These are phyloP conservation scores for Lophochroa leadbeateri DNA, from an alignment of 2,113 vertebrate species.

Conservation along the genomic window DNA sequence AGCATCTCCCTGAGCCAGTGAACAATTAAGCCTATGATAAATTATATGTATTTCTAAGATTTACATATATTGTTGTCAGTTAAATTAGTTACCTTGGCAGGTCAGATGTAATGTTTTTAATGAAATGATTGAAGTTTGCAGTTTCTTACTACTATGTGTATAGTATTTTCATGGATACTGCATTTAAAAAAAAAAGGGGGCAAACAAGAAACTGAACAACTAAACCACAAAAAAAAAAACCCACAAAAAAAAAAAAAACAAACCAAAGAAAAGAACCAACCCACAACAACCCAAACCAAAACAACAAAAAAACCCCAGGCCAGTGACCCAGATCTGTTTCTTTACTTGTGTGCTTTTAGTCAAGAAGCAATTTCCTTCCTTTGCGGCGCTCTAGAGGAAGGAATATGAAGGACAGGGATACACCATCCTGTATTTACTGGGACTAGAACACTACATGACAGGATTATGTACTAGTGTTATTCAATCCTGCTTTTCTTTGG, in stretches of 20 bases:
- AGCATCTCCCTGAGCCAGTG: neutral
- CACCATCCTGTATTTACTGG: neutral
- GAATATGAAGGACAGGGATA: neutral
- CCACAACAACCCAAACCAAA: neutral
- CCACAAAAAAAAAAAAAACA: neutral
- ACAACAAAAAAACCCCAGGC: neutral
- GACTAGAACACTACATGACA: neutral
- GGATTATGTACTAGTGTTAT: neutral
- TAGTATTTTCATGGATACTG: neutral
- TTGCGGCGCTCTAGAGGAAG: neutral
- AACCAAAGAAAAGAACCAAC: no score
- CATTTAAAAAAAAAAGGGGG: neutral
- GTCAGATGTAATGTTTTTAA: neutral
- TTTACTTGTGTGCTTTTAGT: neutral
- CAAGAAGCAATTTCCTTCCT: slow-evolving; percentile 36
- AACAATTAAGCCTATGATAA: neutral
- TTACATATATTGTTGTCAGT: neutral
- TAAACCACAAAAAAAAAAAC: neutral
- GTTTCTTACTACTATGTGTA: neutral
- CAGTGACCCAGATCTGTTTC: neutral
- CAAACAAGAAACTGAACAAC: neutral
- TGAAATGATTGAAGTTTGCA: neutral
- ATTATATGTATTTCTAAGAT: neutral
- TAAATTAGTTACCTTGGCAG: neutral
- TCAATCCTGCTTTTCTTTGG: neutral